Base-by-base conservation (phyloP, 2,888 invertebrate species). In the Dicranocentrus wangi region DNA sequence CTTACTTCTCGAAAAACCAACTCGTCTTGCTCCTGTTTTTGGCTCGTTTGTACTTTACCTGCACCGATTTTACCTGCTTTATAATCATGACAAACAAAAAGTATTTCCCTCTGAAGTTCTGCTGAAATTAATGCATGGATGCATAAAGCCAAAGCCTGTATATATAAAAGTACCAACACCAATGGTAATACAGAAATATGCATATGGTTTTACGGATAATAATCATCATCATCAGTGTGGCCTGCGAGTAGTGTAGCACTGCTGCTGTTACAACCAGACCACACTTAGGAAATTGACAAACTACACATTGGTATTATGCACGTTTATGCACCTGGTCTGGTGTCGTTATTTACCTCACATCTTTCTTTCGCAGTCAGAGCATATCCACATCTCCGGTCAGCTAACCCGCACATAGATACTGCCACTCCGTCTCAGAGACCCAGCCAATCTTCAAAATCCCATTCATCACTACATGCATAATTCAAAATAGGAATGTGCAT, bases 201-300 rank as follows among this genome's bases (percentile, higher is more conserved):
- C 39, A 39, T 5, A 39, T 39, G 39, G 39, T 39, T 39, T n/a
- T 39, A 13, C 39, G 5, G 39, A 39, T 39, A 13, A 39, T 39
- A 13, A 39, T 39, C 7, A 39, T 39, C n/a, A n/a, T n/a, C n/a
- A n/a, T n/a, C n/a, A n/a, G n/a, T n/a, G n/a, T n/a, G n/a, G n/a
- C n/a, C n/a, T n/a, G n/a, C n/a, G n/a, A n/a, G n/a, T n/a, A n/a
- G n/a, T n/a, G n/a, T n/a, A n/a, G n/a, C n/a, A n/a, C n/a, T n/a
- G n/a, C n/a, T n/a, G n/a, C n/a, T n/a, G n/a, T n/a, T n/a, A n/a
- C n/a, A n/a, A n/a, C 15, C 15, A n/a, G n/a, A 47, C 47, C 47
- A n/a, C 2, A n/a, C 47, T 42, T 65, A 42, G 65, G 39, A 65
- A 65, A 65, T 65, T 65, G 65, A 42, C 65, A 65, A 65, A 42